Evolutionary conservation across 2,113 vertebrate species (phyloP).

Genomic region (Pipra filicauda): DNA sequence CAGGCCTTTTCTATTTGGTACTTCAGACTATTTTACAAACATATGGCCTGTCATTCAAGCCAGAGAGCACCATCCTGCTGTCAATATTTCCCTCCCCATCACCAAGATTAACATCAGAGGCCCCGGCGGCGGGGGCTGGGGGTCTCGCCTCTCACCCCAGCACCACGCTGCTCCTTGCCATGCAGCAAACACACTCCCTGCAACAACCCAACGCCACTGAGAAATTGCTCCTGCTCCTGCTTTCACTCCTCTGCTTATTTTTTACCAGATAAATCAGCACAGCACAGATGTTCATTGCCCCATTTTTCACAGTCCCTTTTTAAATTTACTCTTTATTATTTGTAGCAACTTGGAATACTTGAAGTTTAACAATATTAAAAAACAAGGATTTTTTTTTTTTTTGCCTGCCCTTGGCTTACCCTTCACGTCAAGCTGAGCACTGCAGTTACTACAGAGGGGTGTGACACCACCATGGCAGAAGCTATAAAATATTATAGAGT

Average conservation of each 20-base stretch:
- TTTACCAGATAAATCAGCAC: conserved; percentile 6
- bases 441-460: background rate
- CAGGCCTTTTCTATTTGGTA: background rate
- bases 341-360: conserved; percentile 20
- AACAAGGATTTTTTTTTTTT: background rate
- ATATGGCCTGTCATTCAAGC: conserved; percentile 55
- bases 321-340: conserved; percentile 49
- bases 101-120: conserved; percentile 35
- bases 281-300: conserved; percentile 32
- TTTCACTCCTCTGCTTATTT: conserved; percentile 25
- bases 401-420: conserved; percentile 39
- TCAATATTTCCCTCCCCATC: conserved; percentile 59
- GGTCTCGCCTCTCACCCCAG: conserved; percentile 10
- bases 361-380: conserved; percentile 22
- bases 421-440: background rate
- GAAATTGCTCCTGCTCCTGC: background rate
- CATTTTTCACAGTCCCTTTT: conserved; percentile 41
- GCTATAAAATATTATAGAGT: background rate
- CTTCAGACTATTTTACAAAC: conserved; percentile 51
- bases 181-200: background rate
- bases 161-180: background rate
- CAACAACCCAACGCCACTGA: background rate
- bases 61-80: conserved; percentile 47
- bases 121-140: background rate
- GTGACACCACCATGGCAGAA: background rate